These are phyloP conservation scores for Cryptus viduatorius DNA, from an alignment of 2,888 invertebrate genomes.

Conservation along the genomic window DNA sequence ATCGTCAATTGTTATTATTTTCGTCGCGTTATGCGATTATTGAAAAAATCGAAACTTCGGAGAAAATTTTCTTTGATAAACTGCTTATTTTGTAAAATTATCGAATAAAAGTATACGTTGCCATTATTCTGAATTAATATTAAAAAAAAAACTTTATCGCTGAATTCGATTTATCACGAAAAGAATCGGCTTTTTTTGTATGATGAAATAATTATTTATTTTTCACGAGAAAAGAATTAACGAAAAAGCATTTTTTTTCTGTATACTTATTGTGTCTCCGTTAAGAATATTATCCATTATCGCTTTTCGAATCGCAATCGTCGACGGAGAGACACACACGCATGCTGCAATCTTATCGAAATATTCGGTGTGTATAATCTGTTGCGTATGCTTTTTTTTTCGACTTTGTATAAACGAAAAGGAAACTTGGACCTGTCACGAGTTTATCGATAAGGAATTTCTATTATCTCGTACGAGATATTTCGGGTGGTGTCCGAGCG, in stretches of 20 bases:
- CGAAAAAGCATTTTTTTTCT: conserved; percentile 6
- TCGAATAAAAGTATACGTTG: too few relatives aligned
- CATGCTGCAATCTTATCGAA: conserved; percentile 58
- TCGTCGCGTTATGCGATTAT: too few relatives aligned
- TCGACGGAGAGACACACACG: conserved; percentile 16
- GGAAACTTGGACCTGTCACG: conserved; percentile 58
- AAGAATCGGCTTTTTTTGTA: not conserved
- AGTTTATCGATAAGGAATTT: conserved; percentile 52
- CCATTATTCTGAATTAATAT: too few relatives aligned
- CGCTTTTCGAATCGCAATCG: conserved; percentile 39
- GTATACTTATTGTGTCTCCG: not conserved
- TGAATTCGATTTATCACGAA: too few relatives aligned
- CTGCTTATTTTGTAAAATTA: too few relatives aligned
- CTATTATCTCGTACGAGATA: conserved; percentile 3
- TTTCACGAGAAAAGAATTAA: not conserved
- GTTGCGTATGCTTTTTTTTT: conserved; percentile 22
- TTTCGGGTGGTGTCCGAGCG: conserved; percentile 10
- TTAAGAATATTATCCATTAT: conserved; percentile 9
- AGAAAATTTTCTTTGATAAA: too few relatives aligned
- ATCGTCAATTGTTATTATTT: too few relatives aligned
- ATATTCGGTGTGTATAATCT: conserved; percentile 58
- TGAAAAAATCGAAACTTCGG: too few relatives aligned
- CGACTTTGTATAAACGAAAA: conserved; percentile 36
- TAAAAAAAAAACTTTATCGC: too few relatives aligned
- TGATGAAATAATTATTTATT: not conserved